Evolutionary conservation across 2,888 invertebrate species (phyloP).

Genomic region (Ochlodes sylvanus): DNA sequence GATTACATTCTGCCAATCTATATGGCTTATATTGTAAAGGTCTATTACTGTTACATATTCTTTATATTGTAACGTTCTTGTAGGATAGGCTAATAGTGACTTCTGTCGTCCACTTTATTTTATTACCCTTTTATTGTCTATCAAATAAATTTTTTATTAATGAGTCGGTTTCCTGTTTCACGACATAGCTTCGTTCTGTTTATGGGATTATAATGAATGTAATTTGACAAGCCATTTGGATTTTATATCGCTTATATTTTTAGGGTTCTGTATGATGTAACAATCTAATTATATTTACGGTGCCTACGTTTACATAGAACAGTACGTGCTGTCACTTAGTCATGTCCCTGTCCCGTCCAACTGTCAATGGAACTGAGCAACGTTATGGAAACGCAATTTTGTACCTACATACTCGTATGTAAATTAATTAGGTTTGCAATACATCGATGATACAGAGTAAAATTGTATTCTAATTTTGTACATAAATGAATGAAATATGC

Average conservation of each 20-base stretch:
- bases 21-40: neutral
- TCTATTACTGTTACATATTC: neutral
- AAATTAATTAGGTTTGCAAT: no score
- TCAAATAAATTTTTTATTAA: constrained; percentile 36
- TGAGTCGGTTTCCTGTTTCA: constrained; percentile 33
- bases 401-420: no score
- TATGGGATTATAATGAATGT: constrained; percentile 38
- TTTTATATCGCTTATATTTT: constrained; percentile 33
- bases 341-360: no score
- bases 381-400: no score
- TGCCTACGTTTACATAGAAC: no score
- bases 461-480: no score
- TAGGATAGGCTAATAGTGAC: constrained; percentile 18
- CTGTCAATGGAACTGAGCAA: no score
- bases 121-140: constrained; percentile 33
- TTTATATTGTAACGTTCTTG: constrained; percentile 8
- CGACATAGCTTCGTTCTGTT: constrained; percentile 30
- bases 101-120: constrained; percentile 13
- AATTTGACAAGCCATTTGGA: constrained; percentile 36
- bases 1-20: no score
- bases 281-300: no score
- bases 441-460: no score
- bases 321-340: no score
- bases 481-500: no score
- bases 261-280: neutral